A percentile compares a stretch with the other conserved stretches of the same genome.
Conservation (phyloP, 2,888 invertebrate genomes). For the Diogma glabrata region DNA sequence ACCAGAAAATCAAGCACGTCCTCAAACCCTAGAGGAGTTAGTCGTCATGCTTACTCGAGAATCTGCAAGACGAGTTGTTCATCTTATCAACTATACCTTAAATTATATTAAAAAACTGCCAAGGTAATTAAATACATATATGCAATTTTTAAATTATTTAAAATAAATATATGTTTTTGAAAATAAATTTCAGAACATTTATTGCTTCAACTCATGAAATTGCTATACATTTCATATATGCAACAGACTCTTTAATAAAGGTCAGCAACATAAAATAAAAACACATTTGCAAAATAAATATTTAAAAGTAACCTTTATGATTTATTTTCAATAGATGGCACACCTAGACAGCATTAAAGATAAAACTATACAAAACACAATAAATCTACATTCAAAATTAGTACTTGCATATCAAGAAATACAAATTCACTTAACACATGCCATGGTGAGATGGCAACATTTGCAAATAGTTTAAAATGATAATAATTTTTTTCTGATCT, state of each 20-base stretch:
- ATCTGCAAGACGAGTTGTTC: conserved; percentile 63
- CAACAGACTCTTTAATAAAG: conserved; percentile 53
- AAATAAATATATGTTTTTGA: no score
- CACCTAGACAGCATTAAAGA: no score
- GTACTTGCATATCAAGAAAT: conserved; percentile 12
- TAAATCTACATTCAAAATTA: conserved; percentile 4
- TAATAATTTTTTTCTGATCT: not conserved
- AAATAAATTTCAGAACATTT: conserved; percentile 40
- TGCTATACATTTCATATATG: conserved; percentile 44
- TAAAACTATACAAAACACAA: no score
- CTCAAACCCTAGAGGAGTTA: conserved; percentile 64
- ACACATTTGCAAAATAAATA: no score
- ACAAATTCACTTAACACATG: conserved; percentile 16
- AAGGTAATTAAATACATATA: conserved; percentile 35
- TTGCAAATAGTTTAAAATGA: not conserved
- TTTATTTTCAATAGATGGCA: no score
- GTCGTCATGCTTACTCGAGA: conserved; percentile 66
- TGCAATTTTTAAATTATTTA: not conserved
- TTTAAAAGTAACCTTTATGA: no score
- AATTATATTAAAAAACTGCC: conserved; percentile 47
- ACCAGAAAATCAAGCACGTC: conserved; percentile 75
- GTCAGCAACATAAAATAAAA: no score
- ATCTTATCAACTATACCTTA: conserved; percentile 61
- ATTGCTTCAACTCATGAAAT: conserved; percentile 41
- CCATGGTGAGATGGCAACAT: conserved; percentile 15